These are phyloP conservation scores for Naso thynnoides DNA, from an alignment of 2,797 vertebrate genomes.

Conservation along the genomic window DNA sequence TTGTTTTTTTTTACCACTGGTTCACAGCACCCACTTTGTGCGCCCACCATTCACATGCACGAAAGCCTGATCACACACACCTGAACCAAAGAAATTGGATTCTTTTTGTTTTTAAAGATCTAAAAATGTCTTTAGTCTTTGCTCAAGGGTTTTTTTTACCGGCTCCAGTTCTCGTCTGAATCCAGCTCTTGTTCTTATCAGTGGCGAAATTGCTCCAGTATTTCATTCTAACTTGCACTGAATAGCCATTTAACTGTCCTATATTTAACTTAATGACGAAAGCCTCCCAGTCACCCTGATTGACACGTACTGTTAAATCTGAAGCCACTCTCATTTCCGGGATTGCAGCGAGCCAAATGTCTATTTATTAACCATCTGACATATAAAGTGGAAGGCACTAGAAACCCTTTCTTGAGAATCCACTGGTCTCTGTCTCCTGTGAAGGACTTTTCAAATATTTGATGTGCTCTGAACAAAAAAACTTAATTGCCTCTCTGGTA, in stretches of 20 bases:
- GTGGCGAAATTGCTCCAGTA: not conserved
- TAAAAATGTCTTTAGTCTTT: not conserved
- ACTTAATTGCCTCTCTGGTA: constrained; percentile 28
- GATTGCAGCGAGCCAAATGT: constrained; percentile 27
- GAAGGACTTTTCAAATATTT: constrained; percentile 52
- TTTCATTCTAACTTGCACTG: constrained; percentile 15
- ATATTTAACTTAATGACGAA: constrained; percentile 36
- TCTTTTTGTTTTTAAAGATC: not conserved
- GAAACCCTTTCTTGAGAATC: constrained; percentile 8
- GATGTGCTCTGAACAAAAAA: constrained; percentile 26
- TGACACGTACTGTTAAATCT: constrained; percentile 28
- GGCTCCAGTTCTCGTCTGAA: not conserved
- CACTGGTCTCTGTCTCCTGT: constrained; percentile 11
- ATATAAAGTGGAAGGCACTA: constrained; percentile 5
- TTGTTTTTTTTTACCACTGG: not conserved
- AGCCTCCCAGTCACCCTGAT: constrained; percentile 12
- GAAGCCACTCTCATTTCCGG: constrained; percentile 16
- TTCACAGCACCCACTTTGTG: constrained; percentile 8
- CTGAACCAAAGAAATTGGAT: not conserved
- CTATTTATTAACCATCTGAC: constrained; percentile 43
- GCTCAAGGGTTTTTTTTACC: not conserved
- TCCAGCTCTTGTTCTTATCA: not conserved
- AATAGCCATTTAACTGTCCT: constrained; percentile 27
- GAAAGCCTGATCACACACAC: not conserved
- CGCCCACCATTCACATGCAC: not conserved